A percentile compares a stretch with the other conserved stretches of the same genome.
Conservation (phyloP, 2,113 vertebrate species). For the Pedionomus torquatus region DNA sequence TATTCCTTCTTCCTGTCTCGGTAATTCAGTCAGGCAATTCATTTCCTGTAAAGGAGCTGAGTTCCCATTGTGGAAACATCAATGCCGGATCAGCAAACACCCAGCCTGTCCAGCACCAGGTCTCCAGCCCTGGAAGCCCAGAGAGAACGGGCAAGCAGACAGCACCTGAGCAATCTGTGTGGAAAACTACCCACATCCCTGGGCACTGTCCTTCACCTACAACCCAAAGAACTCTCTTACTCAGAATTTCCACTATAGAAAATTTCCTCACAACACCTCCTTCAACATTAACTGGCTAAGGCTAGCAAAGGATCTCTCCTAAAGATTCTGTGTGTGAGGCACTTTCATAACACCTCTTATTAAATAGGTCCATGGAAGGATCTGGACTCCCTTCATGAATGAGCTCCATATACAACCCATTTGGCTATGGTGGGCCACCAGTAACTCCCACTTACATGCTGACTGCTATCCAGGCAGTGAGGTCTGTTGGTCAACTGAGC, state of each 20-base stretch:
- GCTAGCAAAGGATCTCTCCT: background rate
- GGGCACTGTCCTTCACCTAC: background rate
- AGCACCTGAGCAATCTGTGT: background rate
- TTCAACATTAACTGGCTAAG: background rate
- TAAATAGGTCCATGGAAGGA: background rate
- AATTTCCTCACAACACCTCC: background rate
- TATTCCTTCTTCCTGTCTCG: background rate
- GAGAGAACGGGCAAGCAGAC: background rate
- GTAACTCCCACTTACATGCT: slow-evolving; percentile 82
- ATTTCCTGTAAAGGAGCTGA: background rate
- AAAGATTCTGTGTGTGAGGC: background rate
- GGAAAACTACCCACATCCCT: background rate
- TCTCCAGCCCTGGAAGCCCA: background rate
- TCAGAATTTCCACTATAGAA: background rate
- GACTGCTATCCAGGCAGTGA: slow-evolving; percentile 80
- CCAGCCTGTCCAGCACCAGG: background rate
- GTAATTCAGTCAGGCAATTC: background rate
- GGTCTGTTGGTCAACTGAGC: slow-evolving; percentile 77
- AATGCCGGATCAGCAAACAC: background rate
- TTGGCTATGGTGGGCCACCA: background rate
- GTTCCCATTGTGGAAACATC: background rate
- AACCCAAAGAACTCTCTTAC: background rate
- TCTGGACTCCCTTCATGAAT: background rate
- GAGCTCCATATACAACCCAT: background rate
- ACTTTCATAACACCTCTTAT: background rate